These are phyloP conservation scores for human (Homo sapiens) DNA, from an alignment of 2,113 vertebrate species.

Conservation along the genomic window DNA sequence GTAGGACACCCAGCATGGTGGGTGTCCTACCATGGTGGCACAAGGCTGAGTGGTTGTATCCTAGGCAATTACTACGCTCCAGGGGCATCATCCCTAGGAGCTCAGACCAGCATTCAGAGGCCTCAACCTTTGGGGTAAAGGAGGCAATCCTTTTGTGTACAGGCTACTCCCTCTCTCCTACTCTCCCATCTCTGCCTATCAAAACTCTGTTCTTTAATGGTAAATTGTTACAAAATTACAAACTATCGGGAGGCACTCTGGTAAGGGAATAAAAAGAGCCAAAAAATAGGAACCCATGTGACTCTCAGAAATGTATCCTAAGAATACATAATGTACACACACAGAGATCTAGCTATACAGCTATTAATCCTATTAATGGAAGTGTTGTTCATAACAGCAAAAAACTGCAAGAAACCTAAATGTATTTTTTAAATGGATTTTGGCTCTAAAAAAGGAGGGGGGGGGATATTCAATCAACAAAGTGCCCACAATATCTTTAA, in stretches of 20 bases:
- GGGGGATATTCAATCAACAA: neutral
- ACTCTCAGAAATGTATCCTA: neutral
- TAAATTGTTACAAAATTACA: conserved; percentile 7
- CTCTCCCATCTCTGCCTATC: neutral
- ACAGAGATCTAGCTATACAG: neutral
- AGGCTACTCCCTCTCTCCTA: neutral
- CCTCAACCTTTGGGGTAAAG: neutral
- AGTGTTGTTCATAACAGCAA: neutral
- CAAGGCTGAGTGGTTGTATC: neutral
- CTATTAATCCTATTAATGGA: neutral
- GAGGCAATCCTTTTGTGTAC: neutral
- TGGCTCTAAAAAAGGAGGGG: neutral
- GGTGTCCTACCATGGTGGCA: neutral
- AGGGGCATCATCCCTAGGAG: neutral
- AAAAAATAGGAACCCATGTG: neutral
- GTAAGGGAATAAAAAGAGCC: neutral
- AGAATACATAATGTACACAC: neutral
- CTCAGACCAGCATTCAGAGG: neutral
- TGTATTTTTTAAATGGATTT: neutral
- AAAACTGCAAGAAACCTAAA: neutral
- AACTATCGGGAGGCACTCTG: neutral
- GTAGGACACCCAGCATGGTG: neutral
- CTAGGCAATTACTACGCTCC: neutral
- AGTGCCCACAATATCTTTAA: neutral
- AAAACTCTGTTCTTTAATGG: neutral